Conservation (phyloP, 2,797 vertebrate species). For the Channa striata region DNA sequence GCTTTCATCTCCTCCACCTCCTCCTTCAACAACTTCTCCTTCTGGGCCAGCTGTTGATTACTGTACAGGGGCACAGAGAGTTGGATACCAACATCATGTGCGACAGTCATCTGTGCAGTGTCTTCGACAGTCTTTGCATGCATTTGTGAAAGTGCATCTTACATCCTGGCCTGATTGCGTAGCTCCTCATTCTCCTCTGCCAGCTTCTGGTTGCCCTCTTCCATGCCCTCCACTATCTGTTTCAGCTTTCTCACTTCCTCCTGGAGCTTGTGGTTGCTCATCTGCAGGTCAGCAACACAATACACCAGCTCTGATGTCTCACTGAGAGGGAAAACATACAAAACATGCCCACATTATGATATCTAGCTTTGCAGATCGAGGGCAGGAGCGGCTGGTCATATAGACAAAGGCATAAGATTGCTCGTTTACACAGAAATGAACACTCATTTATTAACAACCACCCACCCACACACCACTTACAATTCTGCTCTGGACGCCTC, state of each 20-base stretch:
- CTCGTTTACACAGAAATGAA: background rate
- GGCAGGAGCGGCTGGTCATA: background rate
- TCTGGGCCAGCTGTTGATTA: conserved; percentile 86
- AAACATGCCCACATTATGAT: background rate
- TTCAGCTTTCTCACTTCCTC: conserved; percentile 90
- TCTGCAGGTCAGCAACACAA: conserved; percentile 89
- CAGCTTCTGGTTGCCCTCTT: conserved; percentile 89
- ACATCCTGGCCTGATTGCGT: conserved; percentile 85
- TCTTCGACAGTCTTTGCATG: background rate
- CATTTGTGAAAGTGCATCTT: background rate
- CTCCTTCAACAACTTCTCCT: conserved; percentile 89
- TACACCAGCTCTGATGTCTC: conserved; percentile 91
- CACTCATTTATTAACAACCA: conserved; percentile 4
- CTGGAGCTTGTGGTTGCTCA: conserved; percentile 90
- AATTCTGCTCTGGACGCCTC: conserved; percentile 88
- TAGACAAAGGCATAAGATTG: conserved; percentile 1
- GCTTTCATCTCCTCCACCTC: conserved; percentile 93
- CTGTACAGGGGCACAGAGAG: conserved; percentile 66
- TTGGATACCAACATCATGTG: accelerated
- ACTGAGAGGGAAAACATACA: conserved; percentile 73
- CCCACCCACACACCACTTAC: conserved; percentile 85
- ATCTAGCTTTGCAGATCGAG: background rate
- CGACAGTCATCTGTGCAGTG: background rate
- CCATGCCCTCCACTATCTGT: conserved; percentile 85
- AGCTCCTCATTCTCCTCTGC: conserved; percentile 87